Conservation (phyloP, 2,113 vertebrate species). For the Cheirogaleus medius region DNA sequence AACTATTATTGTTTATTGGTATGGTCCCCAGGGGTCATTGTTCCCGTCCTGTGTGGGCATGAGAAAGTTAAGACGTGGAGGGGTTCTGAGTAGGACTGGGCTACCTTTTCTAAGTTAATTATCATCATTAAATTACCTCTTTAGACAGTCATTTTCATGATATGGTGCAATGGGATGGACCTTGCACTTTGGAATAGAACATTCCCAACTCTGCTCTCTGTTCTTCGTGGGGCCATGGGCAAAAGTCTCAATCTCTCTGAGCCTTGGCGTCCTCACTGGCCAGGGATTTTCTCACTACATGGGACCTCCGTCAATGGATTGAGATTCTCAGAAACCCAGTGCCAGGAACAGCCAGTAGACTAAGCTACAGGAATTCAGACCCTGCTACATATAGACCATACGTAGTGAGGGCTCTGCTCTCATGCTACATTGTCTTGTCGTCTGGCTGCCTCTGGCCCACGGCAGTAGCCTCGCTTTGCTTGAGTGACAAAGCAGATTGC, state of each 20-base stretch:
- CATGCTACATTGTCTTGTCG: not conserved
- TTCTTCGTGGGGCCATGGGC: not conserved
- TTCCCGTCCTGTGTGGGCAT: not conserved
- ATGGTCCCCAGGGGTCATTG: not conserved
- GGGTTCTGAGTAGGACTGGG: too few relatives aligned
- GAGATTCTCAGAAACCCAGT: not conserved
- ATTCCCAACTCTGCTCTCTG: not conserved
- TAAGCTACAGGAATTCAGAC: not conserved
- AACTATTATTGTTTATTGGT: not conserved
- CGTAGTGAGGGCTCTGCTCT: not conserved
- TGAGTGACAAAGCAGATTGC: constrained; percentile 76
- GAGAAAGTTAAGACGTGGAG: not conserved
- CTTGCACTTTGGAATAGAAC: not conserved
- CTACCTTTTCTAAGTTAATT: not conserved
- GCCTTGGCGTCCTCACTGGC: not conserved
- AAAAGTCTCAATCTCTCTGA: not conserved
- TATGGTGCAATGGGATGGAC: rapidly evolving
- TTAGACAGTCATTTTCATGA: not conserved
- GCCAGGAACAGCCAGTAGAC: not conserved
- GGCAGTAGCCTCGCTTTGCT: not conserved
- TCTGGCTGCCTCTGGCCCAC: not conserved
- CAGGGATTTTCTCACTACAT: not conserved
- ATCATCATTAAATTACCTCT: not conserved
- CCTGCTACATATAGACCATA: rapidly evolving
- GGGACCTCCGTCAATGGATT: not conserved